These are phyloP conservation scores for Heliconius nattereri DNA, from an alignment of 1,140 invertebrate species.

Conservation along the genomic window DNA sequence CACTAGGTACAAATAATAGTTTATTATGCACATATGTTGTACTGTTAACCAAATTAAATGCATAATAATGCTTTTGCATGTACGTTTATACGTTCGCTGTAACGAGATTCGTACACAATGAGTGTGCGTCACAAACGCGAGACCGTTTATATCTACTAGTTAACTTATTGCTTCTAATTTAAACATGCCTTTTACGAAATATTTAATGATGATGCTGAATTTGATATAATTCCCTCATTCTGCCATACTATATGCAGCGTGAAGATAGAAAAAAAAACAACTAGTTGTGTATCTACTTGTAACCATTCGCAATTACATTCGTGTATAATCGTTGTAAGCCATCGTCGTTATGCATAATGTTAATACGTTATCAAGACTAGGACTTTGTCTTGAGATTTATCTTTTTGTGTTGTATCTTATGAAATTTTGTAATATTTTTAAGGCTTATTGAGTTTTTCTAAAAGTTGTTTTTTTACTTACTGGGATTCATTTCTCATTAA, in stretches of 20 bases:
- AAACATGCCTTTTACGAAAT: neutral
- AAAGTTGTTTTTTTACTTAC: too few species aligned
- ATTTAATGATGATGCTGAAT: neutral
- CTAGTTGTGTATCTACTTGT: constrained; percentile 3
- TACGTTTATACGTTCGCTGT: neutral
- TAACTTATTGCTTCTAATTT: neutral
- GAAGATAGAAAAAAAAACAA: neutral
- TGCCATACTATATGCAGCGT: too few species aligned
- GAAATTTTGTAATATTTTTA: neutral
- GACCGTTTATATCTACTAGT: neutral
- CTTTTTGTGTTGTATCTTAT: neutral
- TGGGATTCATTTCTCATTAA: too few species aligned
- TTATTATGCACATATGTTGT: constrained; percentile 4
- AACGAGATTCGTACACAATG: constrained; percentile 19
- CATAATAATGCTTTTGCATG: constrained; percentile 2
- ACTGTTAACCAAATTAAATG: constrained; percentile 17
- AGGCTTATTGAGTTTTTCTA: too few species aligned
- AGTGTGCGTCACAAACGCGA: neutral
- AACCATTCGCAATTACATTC: constrained; percentile 17
- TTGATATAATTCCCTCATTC: neutral
- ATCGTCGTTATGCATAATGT: neutral
- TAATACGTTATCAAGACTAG: neutral
- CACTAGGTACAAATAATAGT: neutral
- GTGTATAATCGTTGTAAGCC: neutral
- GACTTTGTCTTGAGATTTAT: neutral